Evolutionary conservation across 2,888 invertebrate species (phyloP), one percentile per base, ranked within the genome.

Genomic region (Euclidia mi): DNA sequence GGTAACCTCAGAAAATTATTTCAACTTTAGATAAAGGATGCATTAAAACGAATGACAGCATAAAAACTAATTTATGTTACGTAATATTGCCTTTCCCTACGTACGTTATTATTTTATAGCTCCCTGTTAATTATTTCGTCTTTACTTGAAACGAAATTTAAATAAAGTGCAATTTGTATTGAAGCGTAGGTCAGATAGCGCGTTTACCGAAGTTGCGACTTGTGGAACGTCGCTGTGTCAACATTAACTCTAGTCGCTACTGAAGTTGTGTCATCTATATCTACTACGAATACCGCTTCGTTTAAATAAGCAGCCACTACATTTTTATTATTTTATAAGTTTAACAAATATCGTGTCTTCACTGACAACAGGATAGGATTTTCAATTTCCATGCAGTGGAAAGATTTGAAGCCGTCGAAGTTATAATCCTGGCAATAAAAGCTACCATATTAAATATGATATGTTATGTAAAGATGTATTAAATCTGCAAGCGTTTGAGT

Each of bases 401-500:
- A n/a, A n/a, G 1, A 25, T 25, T 7, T 7, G 7, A 25, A 25
- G 4, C 20, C 20, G 12, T 42, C 34, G n/a, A 37, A 17, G 17
- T 25, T 47, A 40, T 44, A 29, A 20, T 11, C 17, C 10, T 29
- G 18, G 44, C 44, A 63, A 55, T 45, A 55, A 58, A 57, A 32
- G 20, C 43, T 57, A 60, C 49, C 55, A 44, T 65, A 62, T 66
- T 71, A 69, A 68, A 73, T 62, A 61, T 76, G 65, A 57, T 38
- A 11, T 41, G 25, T 65, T 63, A 62, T 56, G 53, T 73, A 65
- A 71, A 58, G 71, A 76, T 76, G 71, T 78, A 79, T 78, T 68
- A 79, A 79, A 82, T 63, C 66, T 51, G 65, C 65, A n/a, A 76
- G 70, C 72, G 65, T 76, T 65, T 61, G 76, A 79, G 73, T 80